Base-by-base conservation (phyloP, 2,113 vertebrate genomes). In the Chlorocebus sabaeus region DNA sequence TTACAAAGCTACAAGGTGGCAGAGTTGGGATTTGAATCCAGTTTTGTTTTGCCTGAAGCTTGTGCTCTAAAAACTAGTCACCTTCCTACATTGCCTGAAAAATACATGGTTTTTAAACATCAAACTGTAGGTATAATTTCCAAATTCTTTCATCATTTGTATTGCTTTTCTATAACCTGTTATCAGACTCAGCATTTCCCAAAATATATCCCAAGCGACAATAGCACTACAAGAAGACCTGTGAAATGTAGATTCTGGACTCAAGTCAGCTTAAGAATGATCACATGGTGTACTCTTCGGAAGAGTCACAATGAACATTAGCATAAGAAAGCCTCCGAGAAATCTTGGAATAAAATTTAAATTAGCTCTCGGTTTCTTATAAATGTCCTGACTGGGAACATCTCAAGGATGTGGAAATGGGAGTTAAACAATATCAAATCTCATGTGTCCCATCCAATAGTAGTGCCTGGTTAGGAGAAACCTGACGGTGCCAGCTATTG, bases 1-100 rank as follows among this genome's bases (percentile, higher is more conserved):
- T 64, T n/a, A 78, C 35, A 78, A 20, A 89, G 52, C 87, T 73
- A 40, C 30, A 2, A n/a, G n/a, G n/a, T 68, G 48, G 35, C 6
- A 52, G 75, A 81, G 30, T 55, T 78, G 23, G 64, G 92, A 93
- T 75, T 91, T 84, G 92, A 96, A 93, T 32, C 16, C 38, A 32
- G n/a, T 85, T 93, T 84, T 89, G 50, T 85, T 96, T 94, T 93
- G 75, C 59, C 59, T 38, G 25, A 93, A 96, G 55, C 30, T 32
- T 80, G 70, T 45, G 61, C 30, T 73, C 35, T 72, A 78, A 76
- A 82, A 38, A 45, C 40, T 85, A 57, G 50, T 59, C 13, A n/a
- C 57, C 55, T 55, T 76, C 43, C 82, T 93, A 35, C 13, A 55
- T 3, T 52, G 35, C 50, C 20, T 32, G 22, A 88, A 93, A 81